phyloP scores from a whole-genome alignment of 2,888 invertebrate species.

The Parelbella ahira region DNA sequence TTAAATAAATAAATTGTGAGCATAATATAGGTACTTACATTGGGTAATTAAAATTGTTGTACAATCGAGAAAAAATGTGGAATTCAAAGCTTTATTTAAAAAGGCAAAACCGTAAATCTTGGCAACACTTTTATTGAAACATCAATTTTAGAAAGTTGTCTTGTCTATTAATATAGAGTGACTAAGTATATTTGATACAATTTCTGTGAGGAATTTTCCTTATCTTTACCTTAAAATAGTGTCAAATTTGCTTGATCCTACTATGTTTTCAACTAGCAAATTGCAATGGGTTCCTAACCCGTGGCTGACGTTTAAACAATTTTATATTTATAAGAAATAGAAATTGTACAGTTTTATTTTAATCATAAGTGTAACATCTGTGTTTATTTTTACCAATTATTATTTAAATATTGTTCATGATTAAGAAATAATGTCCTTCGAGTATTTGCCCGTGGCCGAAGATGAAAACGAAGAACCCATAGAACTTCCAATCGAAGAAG shows the following conservation, averaged over 20 bases:
- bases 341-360: conserved; percentile 74
- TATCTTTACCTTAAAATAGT: conserved; percentile 36
- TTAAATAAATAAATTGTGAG: too few species aligned
- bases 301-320: conserved; percentile 74
- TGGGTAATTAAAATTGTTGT: too few species aligned
- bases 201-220: conserved; percentile 33
- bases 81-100: too few species aligned
- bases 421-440: conserved; percentile 79
- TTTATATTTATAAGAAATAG: conserved; percentile 74
- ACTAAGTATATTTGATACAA: conserved; percentile 52
- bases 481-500: conserved; percentile 97
- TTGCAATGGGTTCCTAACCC: conserved; percentile 79
- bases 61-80: too few species aligned
- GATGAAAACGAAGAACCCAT: conserved; percentile 99
- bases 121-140: conserved; percentile 44
- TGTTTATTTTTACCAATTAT: conserved; percentile 67
- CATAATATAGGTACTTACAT: too few species aligned
- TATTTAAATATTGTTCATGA: conserved; percentile 70
- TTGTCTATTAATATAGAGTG: conserved; percentile 56
- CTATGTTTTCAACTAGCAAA: conserved; percentile 77
- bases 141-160: conserved; percentile 69
- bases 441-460: conserved; percentile 95
- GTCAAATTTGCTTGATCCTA: conserved; percentile 48
- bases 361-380: conserved; percentile 69
- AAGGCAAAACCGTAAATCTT: too few species aligned